Base-by-base conservation (phyloP, 2,113 vertebrate genomes). In the Sclerurus mexicanus region DNA sequence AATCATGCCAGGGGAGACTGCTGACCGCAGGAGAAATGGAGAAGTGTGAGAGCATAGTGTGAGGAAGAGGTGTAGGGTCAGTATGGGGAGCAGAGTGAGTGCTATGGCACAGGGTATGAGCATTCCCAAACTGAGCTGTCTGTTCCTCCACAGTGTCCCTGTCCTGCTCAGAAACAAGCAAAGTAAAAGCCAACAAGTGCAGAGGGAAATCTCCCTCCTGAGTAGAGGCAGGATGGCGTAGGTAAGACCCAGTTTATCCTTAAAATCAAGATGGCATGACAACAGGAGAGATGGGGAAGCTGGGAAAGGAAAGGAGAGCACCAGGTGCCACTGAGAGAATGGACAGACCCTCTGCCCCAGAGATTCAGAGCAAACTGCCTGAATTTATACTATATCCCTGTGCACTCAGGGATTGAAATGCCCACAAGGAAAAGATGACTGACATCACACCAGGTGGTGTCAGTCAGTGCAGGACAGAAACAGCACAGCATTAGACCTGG, bases 361-460 rank as follows among this genome's bases (percentile, higher is more conserved):
- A 0, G 5, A 52, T 3, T 50, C 37, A 16, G 37, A 59, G 49
- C n/a, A 60, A 84, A 77, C 19, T 62, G 28, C 30, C 47, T 1
- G 3, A 31, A 55, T 69, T 27, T 6, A 47, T 18, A 78, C 53
- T 55, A 30, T 4, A 50, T 30, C 39, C n/a, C 53, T 17, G 23
- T 4, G 44, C 39, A 37, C 15, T 7, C 35, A 28, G 39, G 42
- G 22, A 10, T 14, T 28, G 44, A 73, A 68, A 12, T 2, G 13
- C 11, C 46, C 69, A 4, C 9, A 6, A 0, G 6, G 59, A 37
- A 44, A 49, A 25, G 22, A 30, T 0, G 3, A 25, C 58, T 5
- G 66, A 66, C 37, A n/a, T 2, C 31, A 12, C 8, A 2, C 0
- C 0, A 56, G 40, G n/a, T 0, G 21, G 23, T 39, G 0, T n/a